These are phyloP conservation scores for Enteromius mattozi DNA, from an alignment of 2,797 vertebrate genomes.

Conservation along the genomic window DNA sequence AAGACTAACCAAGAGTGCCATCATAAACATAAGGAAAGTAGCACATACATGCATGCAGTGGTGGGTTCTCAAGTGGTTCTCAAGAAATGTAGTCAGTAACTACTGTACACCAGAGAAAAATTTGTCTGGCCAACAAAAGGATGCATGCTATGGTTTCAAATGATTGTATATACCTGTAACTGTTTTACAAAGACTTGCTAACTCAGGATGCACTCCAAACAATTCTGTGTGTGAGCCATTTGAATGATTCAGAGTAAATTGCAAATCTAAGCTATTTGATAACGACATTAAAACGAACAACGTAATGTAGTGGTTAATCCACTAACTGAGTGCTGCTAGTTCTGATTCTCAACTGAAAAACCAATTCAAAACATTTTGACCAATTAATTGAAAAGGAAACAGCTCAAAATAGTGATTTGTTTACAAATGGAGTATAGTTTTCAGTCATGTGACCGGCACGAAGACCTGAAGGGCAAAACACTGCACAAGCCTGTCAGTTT, in stretches of 20 bases:
- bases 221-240: background rate
- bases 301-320: background rate
- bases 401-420: background rate
- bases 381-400: background rate
- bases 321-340: background rate
- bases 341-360: background rate
- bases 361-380: background rate
- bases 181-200: background rate
- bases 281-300: background rate
- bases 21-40: slow-evolving; percentile 8
- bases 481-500: too few relatives aligned
- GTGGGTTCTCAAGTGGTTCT: background rate
- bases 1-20: slow-evolving; percentile 16
- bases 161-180: background rate
- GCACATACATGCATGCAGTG: background rate
- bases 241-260: background rate
- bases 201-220: background rate
- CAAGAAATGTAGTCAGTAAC: background rate
- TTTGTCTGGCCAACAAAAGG: background rate
- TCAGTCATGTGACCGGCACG: too few relatives aligned
- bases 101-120: background rate
- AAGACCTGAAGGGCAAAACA: too few relatives aligned
- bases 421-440: background rate
- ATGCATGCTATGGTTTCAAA: background rate
- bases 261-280: background rate